These are phyloP conservation scores for Rhinoptilus africanus DNA, from an alignment of 2,113 vertebrate genomes.

Conservation along the genomic window DNA sequence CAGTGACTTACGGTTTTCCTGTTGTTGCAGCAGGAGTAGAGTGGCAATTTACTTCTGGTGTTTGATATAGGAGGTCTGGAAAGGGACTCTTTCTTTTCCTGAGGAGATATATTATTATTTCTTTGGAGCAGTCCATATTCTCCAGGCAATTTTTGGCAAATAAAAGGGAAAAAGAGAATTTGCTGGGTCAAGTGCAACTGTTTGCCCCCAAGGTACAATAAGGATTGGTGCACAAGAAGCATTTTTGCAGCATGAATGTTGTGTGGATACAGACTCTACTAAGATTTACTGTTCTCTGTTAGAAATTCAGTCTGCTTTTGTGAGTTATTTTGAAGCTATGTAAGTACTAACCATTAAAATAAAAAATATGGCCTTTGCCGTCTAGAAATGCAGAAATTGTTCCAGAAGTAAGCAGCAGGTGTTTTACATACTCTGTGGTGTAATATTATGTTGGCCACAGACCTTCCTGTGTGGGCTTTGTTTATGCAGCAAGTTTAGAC, in stretches of 20 bases:
- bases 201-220: background rate
- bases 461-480: constrained; percentile 23
- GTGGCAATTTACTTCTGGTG: background rate
- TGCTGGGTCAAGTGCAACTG: background rate
- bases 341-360: background rate
- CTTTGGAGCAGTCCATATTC: background rate
- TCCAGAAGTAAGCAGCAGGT: background rate
- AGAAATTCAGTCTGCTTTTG: background rate
- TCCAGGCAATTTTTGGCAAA: background rate
- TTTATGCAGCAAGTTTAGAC: constrained; percentile 23
- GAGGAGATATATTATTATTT: background rate
- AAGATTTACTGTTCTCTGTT: constrained; percentile 3
- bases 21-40: background rate
- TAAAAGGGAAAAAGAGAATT: background rate
- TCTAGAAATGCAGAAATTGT: background rate
- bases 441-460: background rate
- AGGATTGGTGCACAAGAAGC: background rate
- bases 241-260: background rate
- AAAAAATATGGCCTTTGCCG: background rate
- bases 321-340: background rate
- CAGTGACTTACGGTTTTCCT: background rate
- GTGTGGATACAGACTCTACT: background rate
- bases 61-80: background rate
- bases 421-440: background rate
- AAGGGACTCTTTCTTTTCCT: background rate